phyloP scores from a whole-genome alignment of 2,113 vertebrate genomes.

The Hippolais icterina region DNA sequence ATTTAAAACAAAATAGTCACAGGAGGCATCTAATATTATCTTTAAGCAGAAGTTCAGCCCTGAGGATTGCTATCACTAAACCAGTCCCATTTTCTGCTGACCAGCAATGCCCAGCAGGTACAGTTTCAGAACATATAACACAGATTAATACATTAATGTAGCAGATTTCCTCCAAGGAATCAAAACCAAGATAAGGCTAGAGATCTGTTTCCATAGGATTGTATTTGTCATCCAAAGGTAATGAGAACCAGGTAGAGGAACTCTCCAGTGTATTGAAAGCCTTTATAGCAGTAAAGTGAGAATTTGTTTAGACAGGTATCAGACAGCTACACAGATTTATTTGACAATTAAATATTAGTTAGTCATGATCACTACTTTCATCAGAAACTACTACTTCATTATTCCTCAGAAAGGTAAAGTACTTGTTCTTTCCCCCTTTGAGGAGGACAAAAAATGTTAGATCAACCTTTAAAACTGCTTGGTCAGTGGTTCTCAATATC shows the following conservation, averaged over 20 bases:
- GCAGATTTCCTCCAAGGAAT: not conserved
- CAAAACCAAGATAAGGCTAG: not conserved
- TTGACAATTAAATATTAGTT: not conserved
- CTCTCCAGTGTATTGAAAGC: not conserved
- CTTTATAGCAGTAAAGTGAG: not conserved
- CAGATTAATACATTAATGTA: not conserved
- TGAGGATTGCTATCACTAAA: not conserved
- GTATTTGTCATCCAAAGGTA: not conserved
- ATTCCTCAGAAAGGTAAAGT: not conserved
- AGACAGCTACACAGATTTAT: not conserved
- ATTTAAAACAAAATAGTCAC: not conserved
- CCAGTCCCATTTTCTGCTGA: not conserved
- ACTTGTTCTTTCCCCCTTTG: not conserved
- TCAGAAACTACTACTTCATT: not conserved
- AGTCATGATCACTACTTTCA: not conserved
- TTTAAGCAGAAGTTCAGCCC: not conserved
- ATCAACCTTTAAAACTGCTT: conserved; percentile 53
- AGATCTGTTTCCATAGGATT: not conserved
- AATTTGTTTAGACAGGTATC: not conserved
- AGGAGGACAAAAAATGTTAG: conserved; percentile 5
- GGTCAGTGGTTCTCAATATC: conserved; percentile 30
- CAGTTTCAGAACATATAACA: not conserved
- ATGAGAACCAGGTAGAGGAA: not conserved
- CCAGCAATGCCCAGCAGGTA: not conserved
- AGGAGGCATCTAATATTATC: not conserved